phyloP scores from a whole-genome alignment of 2,888 invertebrate genomes.

The Theristus sp. region DNA sequence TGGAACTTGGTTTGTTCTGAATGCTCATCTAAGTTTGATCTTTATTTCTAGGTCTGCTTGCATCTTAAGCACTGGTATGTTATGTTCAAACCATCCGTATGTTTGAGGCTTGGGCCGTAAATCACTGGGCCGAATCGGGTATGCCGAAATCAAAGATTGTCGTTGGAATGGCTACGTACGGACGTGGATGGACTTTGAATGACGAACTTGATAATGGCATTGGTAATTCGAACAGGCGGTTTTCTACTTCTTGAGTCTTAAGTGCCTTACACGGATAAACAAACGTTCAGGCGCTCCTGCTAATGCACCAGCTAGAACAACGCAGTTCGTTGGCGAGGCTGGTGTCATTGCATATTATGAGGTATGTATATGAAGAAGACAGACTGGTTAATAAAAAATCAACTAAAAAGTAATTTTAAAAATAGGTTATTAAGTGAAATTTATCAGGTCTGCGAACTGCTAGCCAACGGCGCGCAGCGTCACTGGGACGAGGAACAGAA shows the following conservation, averaged over 20 bases:
- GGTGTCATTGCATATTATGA: background rate
- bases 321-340: background rate
- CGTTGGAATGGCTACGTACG: conserved; percentile 22
- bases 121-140: conserved; percentile 42
- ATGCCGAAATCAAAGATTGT: conserved; percentile 22
- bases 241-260: no score
- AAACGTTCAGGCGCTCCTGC: background rate
- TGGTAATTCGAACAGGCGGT: no score
- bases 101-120: conserved; percentile 54
- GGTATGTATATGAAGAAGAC: no score
- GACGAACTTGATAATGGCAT: background rate
- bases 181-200: conserved; percentile 19
- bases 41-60: background rate
- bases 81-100: background rate
- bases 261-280: no score
- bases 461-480: conserved; percentile 56
- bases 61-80: background rate
- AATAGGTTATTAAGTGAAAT: no score
- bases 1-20: conserved; percentile 18
- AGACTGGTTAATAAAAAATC: no score
- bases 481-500: conserved; percentile 49
- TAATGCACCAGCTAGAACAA: background rate
- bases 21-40: no score
- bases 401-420: no score
- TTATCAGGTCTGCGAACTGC: conserved; percentile 64